phyloP scores from a whole-genome alignment of 1,140 invertebrate species.

The Mycetomoellerius zeteki region DNA sequence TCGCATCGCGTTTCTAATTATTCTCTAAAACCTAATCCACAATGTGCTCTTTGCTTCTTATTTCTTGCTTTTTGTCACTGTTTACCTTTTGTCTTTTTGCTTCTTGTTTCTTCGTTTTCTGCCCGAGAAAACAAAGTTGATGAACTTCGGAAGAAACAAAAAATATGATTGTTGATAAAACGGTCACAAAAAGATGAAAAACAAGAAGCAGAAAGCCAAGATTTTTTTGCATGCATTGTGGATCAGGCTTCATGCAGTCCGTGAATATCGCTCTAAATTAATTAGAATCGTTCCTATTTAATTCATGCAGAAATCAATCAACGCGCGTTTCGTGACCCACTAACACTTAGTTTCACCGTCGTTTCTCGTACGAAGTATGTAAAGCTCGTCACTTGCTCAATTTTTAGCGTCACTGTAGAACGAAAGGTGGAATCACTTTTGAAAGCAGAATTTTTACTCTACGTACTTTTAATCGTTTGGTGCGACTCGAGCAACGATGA shows the following conservation, averaged over 20 bases:
- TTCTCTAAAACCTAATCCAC: neutral
- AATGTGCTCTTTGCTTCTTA: too few species aligned
- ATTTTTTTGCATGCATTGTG: too few species aligned
- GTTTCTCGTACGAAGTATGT: slow-evolving; percentile 12
- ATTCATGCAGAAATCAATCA: neutral
- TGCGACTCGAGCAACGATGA: slow-evolving; percentile 35
- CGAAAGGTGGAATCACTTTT: neutral
- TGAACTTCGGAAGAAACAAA: too few species aligned
- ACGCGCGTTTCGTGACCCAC: neutral
- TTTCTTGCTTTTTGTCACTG: too few species aligned
- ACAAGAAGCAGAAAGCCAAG: too few species aligned
- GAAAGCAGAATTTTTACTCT: neutral
- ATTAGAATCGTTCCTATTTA: slow-evolving; percentile 53
- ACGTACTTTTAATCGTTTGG: slow-evolving; percentile 6
- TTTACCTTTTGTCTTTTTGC: too few species aligned
- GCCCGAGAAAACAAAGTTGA: too few species aligned
- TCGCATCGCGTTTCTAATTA: slow-evolving; percentile 8
- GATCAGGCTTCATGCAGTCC: neutral
- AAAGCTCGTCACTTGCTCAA: slow-evolving; percentile 48
- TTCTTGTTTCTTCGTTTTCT: too few species aligned
- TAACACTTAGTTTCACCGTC: slow-evolving; percentile 26
- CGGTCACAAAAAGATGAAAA: too few species aligned
- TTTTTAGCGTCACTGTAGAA: slow-evolving; percentile 33
- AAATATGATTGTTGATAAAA: too few species aligned
- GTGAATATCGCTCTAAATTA: neutral